A percentile compares a stretch with the other conserved stretches of the same genome.
phyloP scores from a whole-genome alignment of 2,797 vertebrate species.

The Lutjanus argentimaculatus region DNA sequence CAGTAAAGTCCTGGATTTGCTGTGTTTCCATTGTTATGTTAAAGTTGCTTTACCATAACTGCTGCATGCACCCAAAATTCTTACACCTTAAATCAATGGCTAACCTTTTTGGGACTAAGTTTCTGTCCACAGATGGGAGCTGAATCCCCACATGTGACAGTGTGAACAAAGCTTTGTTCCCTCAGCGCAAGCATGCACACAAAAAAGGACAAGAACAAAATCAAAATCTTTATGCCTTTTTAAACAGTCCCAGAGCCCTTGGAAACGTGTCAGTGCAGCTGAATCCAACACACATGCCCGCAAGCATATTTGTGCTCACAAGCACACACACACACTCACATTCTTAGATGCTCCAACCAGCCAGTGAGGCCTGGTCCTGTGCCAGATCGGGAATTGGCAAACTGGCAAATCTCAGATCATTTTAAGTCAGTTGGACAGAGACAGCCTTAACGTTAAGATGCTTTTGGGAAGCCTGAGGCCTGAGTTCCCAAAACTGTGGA shows the following conservation, averaged over 20 bases:
- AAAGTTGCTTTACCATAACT: background rate
- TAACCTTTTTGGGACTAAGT: background rate
- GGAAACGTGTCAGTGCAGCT: constrained; percentile 59
- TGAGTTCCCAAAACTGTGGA: constrained; percentile 45
- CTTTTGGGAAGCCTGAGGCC: constrained; percentile 65
- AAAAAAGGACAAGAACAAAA: constrained; percentile 49
- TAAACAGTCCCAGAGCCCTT: constrained; percentile 70
- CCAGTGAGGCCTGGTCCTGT: constrained; percentile 42
- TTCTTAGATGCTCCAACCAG: constrained; percentile 37
- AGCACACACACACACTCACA: constrained; percentile 34
- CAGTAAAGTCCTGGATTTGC: no score
- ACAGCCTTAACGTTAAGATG: constrained; percentile 63
- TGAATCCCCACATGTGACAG: constrained; percentile 2
- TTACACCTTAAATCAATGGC: constrained; percentile 1
- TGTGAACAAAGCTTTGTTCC: constrained; percentile 15
- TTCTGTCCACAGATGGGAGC: constrained; percentile 9
- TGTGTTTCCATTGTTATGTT: background rate
- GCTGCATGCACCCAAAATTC: no score
- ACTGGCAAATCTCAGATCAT: constrained; percentile 72
- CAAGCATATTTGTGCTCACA: constrained; percentile 44
- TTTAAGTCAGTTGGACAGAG: constrained; percentile 68
- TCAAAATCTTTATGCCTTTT: constrained; percentile 66
- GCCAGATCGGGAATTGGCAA: constrained; percentile 69
- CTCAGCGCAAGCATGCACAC: background rate
- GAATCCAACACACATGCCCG: constrained; percentile 65